Evolutionary conservation across 2,888 invertebrate genomes (phyloP).

Genomic region (Timema cristinae): DNA sequence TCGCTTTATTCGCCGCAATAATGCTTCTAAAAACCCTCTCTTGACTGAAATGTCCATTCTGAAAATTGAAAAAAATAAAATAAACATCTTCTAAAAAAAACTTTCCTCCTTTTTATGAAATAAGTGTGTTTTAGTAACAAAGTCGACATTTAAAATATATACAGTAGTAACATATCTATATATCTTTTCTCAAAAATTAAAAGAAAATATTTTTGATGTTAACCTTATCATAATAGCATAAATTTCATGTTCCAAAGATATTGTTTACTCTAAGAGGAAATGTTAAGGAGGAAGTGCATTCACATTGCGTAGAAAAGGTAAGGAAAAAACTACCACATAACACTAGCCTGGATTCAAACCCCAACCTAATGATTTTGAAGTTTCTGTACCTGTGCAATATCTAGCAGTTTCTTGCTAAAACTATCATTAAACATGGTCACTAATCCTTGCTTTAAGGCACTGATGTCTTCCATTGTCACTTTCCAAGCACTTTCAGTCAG

Average conservation of each 20-base stretch:
- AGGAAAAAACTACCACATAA: not conserved
- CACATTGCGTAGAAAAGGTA: not conserved
- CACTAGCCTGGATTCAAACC: no score
- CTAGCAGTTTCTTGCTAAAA: slow-evolving; percentile 68
- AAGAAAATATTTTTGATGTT: not conserved
- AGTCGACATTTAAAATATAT: not conserved
- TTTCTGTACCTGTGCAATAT: slow-evolving; percentile 56
- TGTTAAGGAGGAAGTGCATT: no score
- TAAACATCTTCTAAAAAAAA: no score
- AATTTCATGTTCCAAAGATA: no score
- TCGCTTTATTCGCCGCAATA: slow-evolving; percentile 73
- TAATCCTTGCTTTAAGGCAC: slow-evolving; percentile 65
- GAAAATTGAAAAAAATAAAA: no score
- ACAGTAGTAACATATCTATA: not conserved
- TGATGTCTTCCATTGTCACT: slow-evolving; percentile 57
- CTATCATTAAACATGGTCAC: slow-evolving; percentile 72
- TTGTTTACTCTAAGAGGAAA: no score
- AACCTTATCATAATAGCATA: no score
- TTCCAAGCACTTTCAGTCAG: slow-evolving; percentile 48
- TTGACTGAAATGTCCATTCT: slow-evolving; percentile 42
- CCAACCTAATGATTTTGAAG: not conserved
- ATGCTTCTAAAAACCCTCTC: slow-evolving; percentile 66
- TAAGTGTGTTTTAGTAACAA: no score
- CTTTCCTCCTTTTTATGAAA: no score
- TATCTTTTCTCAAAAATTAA: not conserved